Evolutionary conservation across 2,797 vertebrate genomes (phyloP), one percentile per base, ranked within the genome.

Genomic region (Sebastes minor): DNA sequence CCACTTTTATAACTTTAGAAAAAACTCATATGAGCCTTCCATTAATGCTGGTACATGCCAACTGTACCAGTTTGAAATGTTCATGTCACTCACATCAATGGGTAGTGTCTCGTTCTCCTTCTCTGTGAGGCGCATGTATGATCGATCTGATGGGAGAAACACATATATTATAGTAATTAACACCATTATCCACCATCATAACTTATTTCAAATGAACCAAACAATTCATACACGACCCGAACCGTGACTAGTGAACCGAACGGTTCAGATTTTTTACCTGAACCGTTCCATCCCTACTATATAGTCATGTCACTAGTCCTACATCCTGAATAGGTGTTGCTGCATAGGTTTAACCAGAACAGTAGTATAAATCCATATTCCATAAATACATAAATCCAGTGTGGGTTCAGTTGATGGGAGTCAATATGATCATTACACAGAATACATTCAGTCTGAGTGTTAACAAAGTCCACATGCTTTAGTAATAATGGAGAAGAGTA

Each of bases 91-190:
- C 95, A 99, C 98, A 93, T 99, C 98, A 93, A 98, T 94, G 13
- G 98, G 98, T 94, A 99, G 95, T 3, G 97, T 99, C 91, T 99
- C 98, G 18, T 99, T 98, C 89, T 99, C 99, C 89, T 99, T 99
- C 92, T 99, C 98, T 85, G 97, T 99, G 90, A 99, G 93, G 76
- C 98, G 92, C 98, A 99, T 99, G 75, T 99, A 99, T 20, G 98
- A 97, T 77, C 97, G 98, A 97, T 99, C 98, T 99, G 90, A 63
- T 16, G 72, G 71, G 32, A 71, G 28, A 73, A 53, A 84, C 16
- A 5, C 0, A 52, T 22, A 38, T 38, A 38, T 0, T 38, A 38
- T 2, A 38, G 35, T 38, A 38, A 38, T 38, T 38, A 38, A 38
- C 35, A 38, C 35, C 35, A 38, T 38, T 14, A 38, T 38, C 35